These are phyloP conservation scores for Acyrthosiphon pisum DNA, from an alignment of 1,140 invertebrate genomes.

Conservation along the genomic window DNA sequence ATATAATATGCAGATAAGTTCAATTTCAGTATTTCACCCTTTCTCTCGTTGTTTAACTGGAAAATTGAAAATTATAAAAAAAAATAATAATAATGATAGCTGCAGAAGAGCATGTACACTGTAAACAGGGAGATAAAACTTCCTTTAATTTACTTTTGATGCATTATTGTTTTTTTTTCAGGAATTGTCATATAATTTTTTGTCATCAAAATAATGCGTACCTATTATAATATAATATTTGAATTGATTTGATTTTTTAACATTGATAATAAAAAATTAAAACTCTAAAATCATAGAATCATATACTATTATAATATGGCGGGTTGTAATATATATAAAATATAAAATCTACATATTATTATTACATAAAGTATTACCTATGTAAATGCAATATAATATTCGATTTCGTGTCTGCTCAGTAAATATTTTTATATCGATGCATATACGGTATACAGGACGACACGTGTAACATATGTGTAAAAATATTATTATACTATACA, in stretches of 20 bases:
- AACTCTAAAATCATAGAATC: not conserved
- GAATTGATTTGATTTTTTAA: not conserved
- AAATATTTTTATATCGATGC: not conserved
- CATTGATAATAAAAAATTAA: not conserved
- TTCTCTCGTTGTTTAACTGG: slow-evolving; percentile 14
- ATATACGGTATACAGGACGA: not conserved
- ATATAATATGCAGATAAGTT: slow-evolving; percentile 43
- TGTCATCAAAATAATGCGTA: not conserved
- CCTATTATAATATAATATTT: not conserved
- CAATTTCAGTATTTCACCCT: slow-evolving; percentile 28
- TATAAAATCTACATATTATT: not conserved
- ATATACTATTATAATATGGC: not conserved
- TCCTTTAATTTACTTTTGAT: slow-evolving; percentile 18
- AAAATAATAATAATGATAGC: slow-evolving; percentile 30
- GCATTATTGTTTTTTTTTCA: slow-evolving; percentile 23
- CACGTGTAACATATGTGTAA: not conserved
- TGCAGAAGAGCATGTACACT: not conserved
- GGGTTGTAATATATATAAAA: too few species aligned
- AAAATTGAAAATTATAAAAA: slow-evolving; percentile 55
- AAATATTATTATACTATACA: not conserved
- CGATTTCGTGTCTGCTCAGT: not conserved
- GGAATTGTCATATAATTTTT: not conserved
- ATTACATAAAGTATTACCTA: not conserved
- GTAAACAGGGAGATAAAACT: slow-evolving; percentile 42
- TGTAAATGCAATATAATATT: not conserved